phyloP scores from a whole-genome alignment of 2,888 invertebrate species.

The Laspeyria flexula region DNA sequence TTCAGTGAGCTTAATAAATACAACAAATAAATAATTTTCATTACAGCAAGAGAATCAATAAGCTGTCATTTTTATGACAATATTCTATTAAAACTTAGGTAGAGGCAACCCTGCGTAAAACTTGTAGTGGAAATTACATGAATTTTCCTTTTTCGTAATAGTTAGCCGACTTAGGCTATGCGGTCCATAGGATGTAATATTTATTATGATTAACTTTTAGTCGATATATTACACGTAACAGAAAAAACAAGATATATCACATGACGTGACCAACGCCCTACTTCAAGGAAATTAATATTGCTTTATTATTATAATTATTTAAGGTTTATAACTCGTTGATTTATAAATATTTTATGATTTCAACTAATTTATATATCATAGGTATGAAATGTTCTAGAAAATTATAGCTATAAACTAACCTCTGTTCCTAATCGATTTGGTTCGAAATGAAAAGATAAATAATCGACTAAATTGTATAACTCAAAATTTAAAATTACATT shows the following conservation, averaged over 20 bases:
- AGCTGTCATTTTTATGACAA: neutral
- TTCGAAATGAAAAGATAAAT: too few relatives aligned
- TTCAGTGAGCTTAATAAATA: too few relatives aligned
- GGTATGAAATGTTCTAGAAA: too few relatives aligned
- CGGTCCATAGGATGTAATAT: conserved; percentile 35
- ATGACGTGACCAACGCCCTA: conserved; percentile 28
- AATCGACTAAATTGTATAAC: too few relatives aligned
- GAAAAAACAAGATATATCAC: too few relatives aligned
- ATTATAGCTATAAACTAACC: too few relatives aligned
- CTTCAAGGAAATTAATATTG: conserved; percentile 38
- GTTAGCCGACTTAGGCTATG: conserved; percentile 35
- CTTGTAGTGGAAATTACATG: conserved; percentile 52
- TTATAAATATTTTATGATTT: too few relatives aligned
- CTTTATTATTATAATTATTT: conserved; percentile 13
- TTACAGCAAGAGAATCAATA: too few relatives aligned
- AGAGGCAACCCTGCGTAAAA: conserved; percentile 27
- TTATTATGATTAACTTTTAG: conserved; percentile 36
- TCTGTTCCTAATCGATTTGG: too few relatives aligned
- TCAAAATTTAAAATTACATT: too few relatives aligned
- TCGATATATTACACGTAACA: conserved; percentile 37
- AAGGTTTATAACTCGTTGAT: neutral
- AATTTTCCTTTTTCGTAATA: conserved; percentile 61
- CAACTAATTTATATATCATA: too few relatives aligned
- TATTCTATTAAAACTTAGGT: neutral
- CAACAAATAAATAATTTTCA: too few relatives aligned